Evolutionary conservation across 2,797 vertebrate genomes (phyloP).

Genomic region (Mormyrops attenuatus): DNA sequence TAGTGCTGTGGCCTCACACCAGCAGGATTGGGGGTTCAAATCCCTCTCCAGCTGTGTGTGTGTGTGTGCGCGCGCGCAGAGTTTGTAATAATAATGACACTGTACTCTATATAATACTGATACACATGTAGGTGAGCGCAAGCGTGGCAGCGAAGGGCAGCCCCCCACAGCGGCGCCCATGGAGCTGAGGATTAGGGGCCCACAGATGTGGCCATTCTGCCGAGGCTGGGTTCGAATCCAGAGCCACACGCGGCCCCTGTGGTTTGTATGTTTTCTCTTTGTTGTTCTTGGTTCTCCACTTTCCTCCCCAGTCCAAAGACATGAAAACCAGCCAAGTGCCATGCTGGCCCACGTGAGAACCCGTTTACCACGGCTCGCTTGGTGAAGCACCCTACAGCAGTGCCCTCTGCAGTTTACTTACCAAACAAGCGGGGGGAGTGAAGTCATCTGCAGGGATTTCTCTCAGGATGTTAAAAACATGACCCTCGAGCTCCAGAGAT

Average conservation of each 20-base stretch:
- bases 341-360: background rate
- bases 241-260: background rate
- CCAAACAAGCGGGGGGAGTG: background rate
- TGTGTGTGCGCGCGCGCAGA: background rate
- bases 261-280: background rate
- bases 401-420: background rate
- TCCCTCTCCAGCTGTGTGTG: background rate
- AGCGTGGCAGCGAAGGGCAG: background rate
- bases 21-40: background rate
- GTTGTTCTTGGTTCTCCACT: background rate
- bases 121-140: background rate
- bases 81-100: background rate
- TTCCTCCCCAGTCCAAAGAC: background rate
- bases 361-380: background rate
- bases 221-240: background rate
- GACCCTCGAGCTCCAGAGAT: background rate
- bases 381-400: background rate
- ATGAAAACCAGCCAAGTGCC: background rate
- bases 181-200: background rate
- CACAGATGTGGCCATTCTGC: background rate
- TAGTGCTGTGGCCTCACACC: background rate
- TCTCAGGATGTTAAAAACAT: background rate
- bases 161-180: background rate
- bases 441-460: background rate
- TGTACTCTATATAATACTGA: background rate